phyloP scores from a whole-genome alignment of 2,888 invertebrate genomes.

The Gymnocheta viridis region DNA sequence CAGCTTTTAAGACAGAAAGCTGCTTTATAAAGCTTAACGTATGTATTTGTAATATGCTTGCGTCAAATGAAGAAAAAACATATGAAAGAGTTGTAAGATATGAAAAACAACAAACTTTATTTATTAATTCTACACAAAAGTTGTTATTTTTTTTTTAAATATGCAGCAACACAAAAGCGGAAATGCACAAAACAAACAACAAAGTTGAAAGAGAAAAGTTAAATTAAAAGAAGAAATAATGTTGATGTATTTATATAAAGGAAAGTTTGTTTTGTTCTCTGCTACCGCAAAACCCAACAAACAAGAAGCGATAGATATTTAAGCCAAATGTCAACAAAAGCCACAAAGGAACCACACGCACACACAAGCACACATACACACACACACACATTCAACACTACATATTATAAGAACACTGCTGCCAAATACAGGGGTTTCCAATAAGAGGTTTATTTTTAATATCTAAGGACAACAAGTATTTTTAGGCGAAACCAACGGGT shows the following conservation, averaged over 20 bases:
- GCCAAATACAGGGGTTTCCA: neutral
- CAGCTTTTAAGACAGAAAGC: conserved; percentile 33
- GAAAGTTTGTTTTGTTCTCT: conserved; percentile 10
- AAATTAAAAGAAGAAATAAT: conserved; percentile 31
- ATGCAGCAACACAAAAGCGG: conserved; percentile 28
- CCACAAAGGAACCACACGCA: conserved; percentile 43
- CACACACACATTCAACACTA: neutral
- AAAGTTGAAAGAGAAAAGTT: conserved; percentile 60
- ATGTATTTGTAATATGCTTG: neutral
- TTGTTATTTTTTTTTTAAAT: neutral
- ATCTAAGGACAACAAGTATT: no score
- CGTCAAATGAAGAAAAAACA: conserved; percentile 22
- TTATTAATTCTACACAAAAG: conserved; percentile 12
- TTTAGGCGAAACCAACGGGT: no score
- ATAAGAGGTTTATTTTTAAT: no score
- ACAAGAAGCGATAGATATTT: conserved; percentile 37
- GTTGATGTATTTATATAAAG: conserved; percentile 5
- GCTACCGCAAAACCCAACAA: conserved; percentile 30
- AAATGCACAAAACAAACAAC: conserved; percentile 60
- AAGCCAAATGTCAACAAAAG: conserved; percentile 44
- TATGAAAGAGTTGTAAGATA: conserved; percentile 23
- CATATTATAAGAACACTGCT: neutral
- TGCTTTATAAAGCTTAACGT: conserved; percentile 15
- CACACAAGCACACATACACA: neutral
- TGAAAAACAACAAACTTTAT: conserved; percentile 38